Evolutionary conservation across 2,797 vertebrate species (phyloP).

Genomic region (Psittacula echo): DNA sequence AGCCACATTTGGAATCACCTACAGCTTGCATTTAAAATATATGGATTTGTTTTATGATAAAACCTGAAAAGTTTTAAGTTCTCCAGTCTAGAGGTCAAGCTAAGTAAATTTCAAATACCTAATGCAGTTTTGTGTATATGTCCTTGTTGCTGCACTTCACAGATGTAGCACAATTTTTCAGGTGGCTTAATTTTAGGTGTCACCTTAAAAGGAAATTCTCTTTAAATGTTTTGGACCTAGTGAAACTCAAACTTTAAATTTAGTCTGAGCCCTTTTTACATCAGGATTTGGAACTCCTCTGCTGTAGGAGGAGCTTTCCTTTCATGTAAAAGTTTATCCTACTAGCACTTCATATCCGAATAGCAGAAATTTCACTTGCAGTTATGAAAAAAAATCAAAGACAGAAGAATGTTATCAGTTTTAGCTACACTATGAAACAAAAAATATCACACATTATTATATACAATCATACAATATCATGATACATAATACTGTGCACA

Average conservation of each 20-base stretch:
- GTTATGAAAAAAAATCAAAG: neutral
- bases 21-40: neutral
- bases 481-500: neutral
- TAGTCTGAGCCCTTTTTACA: neutral
- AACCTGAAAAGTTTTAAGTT: neutral
- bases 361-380: neutral
- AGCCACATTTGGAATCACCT: neutral
- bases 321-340: neutral
- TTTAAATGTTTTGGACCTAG: neutral
- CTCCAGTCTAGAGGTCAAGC: neutral
- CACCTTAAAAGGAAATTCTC: neutral
- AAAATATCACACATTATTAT: neutral
- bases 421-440: neutral
- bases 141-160: neutral
- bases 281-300: neutral
- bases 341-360: neutral
- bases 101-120: neutral
- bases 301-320: neutral
- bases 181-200: neutral
- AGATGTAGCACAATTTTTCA: neutral
- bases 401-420: neutral
- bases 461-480: neutral
- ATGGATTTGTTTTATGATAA: neutral
- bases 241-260: neutral
- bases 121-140: neutral